Evolutionary conservation across 2,888 invertebrate species (phyloP).

Genomic region (Papilio protenor): DNA sequence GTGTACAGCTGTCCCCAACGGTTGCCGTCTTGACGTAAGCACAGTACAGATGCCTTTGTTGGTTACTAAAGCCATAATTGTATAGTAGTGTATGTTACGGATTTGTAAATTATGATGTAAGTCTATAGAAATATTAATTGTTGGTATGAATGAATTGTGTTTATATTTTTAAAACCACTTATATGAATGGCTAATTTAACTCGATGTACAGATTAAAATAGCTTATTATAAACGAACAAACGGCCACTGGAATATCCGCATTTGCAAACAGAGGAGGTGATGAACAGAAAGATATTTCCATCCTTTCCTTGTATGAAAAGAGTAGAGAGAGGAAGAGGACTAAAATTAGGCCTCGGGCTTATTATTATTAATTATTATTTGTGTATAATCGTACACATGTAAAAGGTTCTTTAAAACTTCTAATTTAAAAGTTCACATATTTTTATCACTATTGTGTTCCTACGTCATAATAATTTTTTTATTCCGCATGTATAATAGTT

Average conservation of each 20-base stretch:
- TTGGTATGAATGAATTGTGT: background rate
- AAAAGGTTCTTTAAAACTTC: too few relatives aligned
- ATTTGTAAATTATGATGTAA: constrained; percentile 5
- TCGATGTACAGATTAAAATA: background rate
- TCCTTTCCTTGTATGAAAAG: too few relatives aligned
- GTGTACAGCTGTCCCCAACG: constrained; percentile 60
- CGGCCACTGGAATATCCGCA: too few relatives aligned
- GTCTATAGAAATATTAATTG: background rate
- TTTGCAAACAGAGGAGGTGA: too few relatives aligned
- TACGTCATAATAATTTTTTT: background rate
- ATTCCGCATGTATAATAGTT: background rate
- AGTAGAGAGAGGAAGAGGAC: too few relatives aligned
- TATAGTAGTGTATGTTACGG: background rate
- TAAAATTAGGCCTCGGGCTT: too few relatives aligned
- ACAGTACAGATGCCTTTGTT: background rate
- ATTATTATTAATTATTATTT: too few relatives aligned
- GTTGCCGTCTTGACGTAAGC: constrained; percentile 44
- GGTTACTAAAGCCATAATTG: background rate
- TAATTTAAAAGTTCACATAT: too few relatives aligned
- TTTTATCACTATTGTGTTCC: too few relatives aligned
- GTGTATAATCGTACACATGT: too few relatives aligned
- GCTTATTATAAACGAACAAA: too few relatives aligned
- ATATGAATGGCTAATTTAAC: background rate
- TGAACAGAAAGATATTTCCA: too few relatives aligned
- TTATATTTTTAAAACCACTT: background rate